These are phyloP conservation scores for Calephelis nemesis DNA, from an alignment of 1,140 invertebrate species.

Conservation along the genomic window DNA sequence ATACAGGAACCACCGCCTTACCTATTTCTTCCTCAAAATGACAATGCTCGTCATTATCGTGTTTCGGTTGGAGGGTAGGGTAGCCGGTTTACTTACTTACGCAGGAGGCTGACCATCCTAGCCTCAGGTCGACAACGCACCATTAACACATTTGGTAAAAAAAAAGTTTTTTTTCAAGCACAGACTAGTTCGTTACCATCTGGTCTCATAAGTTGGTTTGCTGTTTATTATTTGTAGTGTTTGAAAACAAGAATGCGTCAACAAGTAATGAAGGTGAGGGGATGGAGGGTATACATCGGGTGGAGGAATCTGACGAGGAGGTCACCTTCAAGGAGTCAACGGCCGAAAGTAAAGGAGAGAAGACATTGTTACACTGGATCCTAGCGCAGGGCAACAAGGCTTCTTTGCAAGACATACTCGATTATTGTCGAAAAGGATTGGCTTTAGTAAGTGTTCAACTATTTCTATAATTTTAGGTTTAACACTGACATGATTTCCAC, in stretches of 20 bases:
- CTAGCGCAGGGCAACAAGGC: conserved; percentile 88
- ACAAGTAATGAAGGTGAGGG: conserved; percentile 47
- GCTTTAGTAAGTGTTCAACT: conserved; percentile 75
- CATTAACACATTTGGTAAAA: no score
- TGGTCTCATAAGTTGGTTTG: background rate
- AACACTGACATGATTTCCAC: no score
- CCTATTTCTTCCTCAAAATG: no score
- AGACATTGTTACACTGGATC: conserved; percentile 90
- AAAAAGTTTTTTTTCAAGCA: background rate
- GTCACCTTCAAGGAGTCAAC: conserved; percentile 53
- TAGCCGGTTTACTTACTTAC: no score
- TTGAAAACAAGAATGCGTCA: conserved; percentile 54
- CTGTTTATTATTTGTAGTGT: conserved; percentile 43
- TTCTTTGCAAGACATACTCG: conserved; percentile 87
- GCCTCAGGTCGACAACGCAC: no score
- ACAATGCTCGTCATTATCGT: no score
- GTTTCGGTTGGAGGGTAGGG: no score
- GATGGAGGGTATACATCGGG: conserved; percentile 40
- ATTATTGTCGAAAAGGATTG: conserved; percentile 86
- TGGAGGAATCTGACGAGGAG: conserved; percentile 55
- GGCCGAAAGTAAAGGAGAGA: conserved; percentile 62
- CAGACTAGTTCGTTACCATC: background rate
- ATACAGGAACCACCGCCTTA: no score
- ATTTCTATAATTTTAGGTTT: background rate
- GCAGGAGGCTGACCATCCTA: no score